Base-by-base conservation (phyloP, 30 jellyfish, hydroid and myxozoan genomes). In the Chrysaora quinquecirrha region DNA sequence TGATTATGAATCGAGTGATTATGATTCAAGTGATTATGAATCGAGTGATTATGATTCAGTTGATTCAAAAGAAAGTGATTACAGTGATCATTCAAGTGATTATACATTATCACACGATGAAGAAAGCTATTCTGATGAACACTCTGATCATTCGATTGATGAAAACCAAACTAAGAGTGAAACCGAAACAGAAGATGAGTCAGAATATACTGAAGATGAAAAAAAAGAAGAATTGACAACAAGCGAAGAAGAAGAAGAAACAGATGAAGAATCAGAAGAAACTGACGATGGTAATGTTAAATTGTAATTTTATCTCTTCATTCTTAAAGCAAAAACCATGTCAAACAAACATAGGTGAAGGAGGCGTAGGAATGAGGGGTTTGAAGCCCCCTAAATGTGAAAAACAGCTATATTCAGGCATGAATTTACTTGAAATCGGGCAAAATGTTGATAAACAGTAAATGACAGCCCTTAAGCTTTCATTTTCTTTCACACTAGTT, bases 1-100 rank as follows among this genome's bases (percentile, higher is more conserved):
- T 47, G 82, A 65, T 25, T 30, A 64, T 43, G 66, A 28, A 1
- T 38, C 67, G 22, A 62, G 79, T 60, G 76, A 77, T 48, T 74
- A 75, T 0, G 56, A 7, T 0, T 34, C 16, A 24, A 69, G 31
- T 25, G 76, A 54, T 34, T 12, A 14, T 52, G n/a, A n/a, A n/a
- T 52, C 54, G 14, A 38, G 54, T 30, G 70, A 71, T 35, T 30
- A 23, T 9, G 32, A 70, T 20, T 34, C 22, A 18, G 32, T 3
- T 34, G 78, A 33, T 1, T 30, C 27, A 1, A 49, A 58, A 14
- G 27, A 46, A 14, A 21, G 71, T 54, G 86, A 74, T 23, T 52
- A 49, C 31, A 71, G 0, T 31, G 73, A 33, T 33, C 63, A 76
- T 23, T 67, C 62, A 0, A 64, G 70, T 28, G 78, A 32, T 12